A percentile compares a stretch with the other conserved stretches of the same genome.
phyloP scores from a whole-genome alignment of 2,113 vertebrate genomes.

The Vireo altiloquus region DNA sequence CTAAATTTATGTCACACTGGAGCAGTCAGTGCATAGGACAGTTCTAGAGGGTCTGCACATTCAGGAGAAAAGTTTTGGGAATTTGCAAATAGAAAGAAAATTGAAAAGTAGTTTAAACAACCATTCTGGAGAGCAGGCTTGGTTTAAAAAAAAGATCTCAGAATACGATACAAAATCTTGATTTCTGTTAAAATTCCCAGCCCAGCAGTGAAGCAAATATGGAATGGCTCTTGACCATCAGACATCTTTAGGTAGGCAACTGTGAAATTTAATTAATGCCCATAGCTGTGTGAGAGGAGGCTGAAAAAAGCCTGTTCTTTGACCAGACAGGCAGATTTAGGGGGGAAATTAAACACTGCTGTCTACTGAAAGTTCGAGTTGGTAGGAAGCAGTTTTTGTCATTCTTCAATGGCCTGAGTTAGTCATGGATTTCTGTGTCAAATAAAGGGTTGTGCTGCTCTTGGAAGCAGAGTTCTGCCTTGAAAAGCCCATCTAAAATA shows the following conservation, averaged over 20 bases:
- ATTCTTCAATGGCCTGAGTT: conserved; percentile 23
- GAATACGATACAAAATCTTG: background rate
- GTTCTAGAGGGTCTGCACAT: background rate
- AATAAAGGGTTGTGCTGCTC: background rate
- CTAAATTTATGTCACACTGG: background rate
- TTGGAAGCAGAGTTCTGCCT: conserved; percentile 1
- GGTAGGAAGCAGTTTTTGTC: conserved; percentile 42
- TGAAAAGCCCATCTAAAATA: conserved; percentile 22
- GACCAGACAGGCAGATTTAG: background rate
- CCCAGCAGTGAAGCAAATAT: background rate
- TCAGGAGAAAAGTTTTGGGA: background rate
- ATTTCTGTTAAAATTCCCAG: background rate
- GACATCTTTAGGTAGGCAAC: background rate
- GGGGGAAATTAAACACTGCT: background rate
- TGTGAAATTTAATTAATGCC: background rate
- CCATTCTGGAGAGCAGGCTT: background rate
- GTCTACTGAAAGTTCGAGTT: background rate
- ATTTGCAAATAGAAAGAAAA: background rate
- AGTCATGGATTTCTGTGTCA: conserved; percentile 37
- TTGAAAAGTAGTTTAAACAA: background rate
- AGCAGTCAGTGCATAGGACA: background rate
- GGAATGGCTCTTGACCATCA: background rate
- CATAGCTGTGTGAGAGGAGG: background rate
- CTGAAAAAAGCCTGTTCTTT: background rate
- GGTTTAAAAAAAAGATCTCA: background rate